Evolutionary conservation across 64 coral and sea anemone genomes (phyloP).

Genomic region (Catalaphyllia jardinei): DNA sequence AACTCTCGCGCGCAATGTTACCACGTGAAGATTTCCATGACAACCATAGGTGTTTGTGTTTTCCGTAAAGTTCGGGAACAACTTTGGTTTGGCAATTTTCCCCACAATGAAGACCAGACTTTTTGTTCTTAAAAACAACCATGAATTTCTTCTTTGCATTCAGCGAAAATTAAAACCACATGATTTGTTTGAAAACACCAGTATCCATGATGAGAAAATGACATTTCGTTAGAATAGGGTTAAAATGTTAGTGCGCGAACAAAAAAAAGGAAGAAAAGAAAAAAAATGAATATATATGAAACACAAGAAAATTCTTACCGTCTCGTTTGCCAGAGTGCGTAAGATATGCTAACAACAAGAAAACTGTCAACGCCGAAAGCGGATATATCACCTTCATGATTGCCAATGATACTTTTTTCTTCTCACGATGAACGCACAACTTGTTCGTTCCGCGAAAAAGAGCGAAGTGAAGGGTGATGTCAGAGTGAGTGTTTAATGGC

Average conservation of each 20-base stretch:
- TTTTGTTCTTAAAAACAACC: neutral
- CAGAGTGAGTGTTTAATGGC: neutral
- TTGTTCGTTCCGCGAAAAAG: constrained; percentile 2
- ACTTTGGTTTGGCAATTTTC: neutral
- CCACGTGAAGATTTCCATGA: neutral
- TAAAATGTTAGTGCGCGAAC: too few relatives aligned
- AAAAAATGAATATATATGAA: neutral
- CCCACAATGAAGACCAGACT: neutral
- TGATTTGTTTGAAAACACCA: too few relatives aligned
- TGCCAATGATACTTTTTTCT: neutral
- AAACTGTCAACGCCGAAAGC: neutral
- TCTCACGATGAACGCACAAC: constrained; percentile 3
- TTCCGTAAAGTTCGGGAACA: neutral
- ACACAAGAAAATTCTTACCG: neutral
- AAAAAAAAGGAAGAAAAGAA: too few relatives aligned
- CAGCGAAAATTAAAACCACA: too few relatives aligned
- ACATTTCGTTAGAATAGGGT: too few relatives aligned
- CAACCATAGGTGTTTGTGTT: neutral
- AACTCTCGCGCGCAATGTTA: neutral
- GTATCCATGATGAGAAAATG: too few relatives aligned
- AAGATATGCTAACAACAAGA: neutral
- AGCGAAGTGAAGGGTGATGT: constrained; percentile 12
- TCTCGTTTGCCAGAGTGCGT: too few relatives aligned
- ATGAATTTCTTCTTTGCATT: neutral
- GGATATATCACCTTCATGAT: neutral